A percentile compares a stretch with the other conserved stretches of the same genome.
These are phyloP conservation scores for Nomada ruficornis DNA, from an alignment of 2,888 invertebrate species.

Conservation along the genomic window DNA sequence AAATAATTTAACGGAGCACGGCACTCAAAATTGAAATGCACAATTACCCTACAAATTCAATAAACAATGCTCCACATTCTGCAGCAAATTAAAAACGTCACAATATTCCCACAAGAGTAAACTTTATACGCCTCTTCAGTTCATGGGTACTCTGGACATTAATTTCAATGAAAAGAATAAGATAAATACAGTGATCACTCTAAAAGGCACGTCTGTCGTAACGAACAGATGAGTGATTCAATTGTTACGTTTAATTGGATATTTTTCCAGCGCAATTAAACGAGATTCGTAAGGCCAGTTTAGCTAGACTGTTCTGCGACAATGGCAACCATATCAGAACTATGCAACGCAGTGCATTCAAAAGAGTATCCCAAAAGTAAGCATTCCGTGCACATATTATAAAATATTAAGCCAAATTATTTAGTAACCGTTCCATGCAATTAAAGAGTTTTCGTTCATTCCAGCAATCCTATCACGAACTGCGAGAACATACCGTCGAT, in stretches of 20 bases:
- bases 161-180: not conserved
- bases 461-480: slow-evolving; percentile 88
- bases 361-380: slow-evolving; percentile 87
- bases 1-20: too few relatives aligned
- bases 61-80: too few relatives aligned
- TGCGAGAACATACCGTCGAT: slow-evolving; percentile 88
- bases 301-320: slow-evolving; percentile 92
- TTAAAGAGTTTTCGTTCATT: slow-evolving; percentile 46
- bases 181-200: not conserved
- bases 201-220: too few relatives aligned
- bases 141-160: too few relatives aligned
- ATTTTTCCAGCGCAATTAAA: slow-evolving; percentile 87
- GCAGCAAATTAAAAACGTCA: too few relatives aligned
- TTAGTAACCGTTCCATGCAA: not conserved
- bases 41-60: too few relatives aligned
- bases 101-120: too few relatives aligned
- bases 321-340: slow-evolving; percentile 87
- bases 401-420: not conserved
- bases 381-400: slow-evolving; percentile 64
- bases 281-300: slow-evolving; percentile 91
- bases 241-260: not conserved
- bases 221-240: too few relatives aligned
- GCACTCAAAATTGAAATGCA: too few relatives aligned
- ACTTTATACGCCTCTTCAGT: too few relatives aligned
- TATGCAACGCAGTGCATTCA: slow-evolving; percentile 85